A percentile compares a stretch with the other conserved stretches of the same genome.
Conservation (phyloP, 1,140 invertebrate species). For the Mactra quadrangularis region DNA sequence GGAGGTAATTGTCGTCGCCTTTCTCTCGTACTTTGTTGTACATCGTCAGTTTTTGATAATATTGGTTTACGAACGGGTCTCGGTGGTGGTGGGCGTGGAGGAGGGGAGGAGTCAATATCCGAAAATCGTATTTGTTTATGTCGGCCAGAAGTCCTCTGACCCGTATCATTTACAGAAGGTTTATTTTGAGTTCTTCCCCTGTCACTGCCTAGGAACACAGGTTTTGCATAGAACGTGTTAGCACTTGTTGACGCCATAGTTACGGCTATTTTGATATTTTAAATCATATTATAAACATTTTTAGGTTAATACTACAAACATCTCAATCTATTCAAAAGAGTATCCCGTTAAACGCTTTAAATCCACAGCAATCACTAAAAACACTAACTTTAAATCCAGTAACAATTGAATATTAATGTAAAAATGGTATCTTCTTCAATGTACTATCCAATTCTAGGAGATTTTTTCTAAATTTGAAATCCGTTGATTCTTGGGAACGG, state of each 20-base stretch:
- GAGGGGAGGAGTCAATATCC: conserved; percentile 28
- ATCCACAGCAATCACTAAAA: no score
- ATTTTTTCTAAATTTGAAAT: no score
- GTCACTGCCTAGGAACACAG: conserved; percentile 25
- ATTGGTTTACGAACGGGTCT: conserved; percentile 30
- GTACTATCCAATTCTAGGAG: no score
- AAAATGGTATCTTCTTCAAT: no score
- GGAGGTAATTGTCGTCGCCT: conserved; percentile 32
- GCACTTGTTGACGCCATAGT: conserved; percentile 23
- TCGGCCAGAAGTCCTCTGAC: background rate
- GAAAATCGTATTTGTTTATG: conserved; percentile 24
- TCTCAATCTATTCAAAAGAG: no score
- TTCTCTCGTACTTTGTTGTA: background rate
- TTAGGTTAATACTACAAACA: no score
- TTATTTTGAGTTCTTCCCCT: background rate
- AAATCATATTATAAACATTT: background rate
- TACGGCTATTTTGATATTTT: background rate
- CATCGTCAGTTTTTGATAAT: conserved; percentile 16
- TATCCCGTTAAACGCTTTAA: no score
- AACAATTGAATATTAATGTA: no score
- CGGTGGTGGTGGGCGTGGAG: conserved; percentile 48
- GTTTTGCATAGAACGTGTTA: conserved; percentile 50
- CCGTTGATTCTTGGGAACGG: no score
- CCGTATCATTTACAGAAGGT: background rate
- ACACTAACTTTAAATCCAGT: no score